Conservation (phyloP, 2,113 vertebrate genomes). For the Sphaerodactylus townsendi region DNA sequence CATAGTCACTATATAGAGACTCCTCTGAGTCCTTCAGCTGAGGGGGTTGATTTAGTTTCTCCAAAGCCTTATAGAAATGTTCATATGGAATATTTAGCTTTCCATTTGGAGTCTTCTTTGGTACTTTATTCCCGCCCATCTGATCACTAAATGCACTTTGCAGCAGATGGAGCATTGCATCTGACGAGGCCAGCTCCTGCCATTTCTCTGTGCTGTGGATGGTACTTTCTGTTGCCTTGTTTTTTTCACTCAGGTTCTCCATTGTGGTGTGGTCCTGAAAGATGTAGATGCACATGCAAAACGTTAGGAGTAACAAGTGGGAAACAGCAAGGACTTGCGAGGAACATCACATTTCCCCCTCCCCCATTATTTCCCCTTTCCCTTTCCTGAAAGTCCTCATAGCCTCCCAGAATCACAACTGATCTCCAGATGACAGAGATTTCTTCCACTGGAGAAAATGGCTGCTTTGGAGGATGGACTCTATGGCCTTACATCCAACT, state of each 20-base stretch:
- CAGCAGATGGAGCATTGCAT: conserved; percentile 85
- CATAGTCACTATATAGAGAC: conserved; percentile 88
- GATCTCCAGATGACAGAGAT: too few species aligned
- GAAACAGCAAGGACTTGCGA: too few species aligned
- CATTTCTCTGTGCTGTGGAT: conserved; percentile 26
- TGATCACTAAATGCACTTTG: conserved; percentile 88
- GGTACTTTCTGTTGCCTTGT: conserved; percentile 35
- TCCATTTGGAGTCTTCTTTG: conserved; percentile 63
- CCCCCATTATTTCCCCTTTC: too few species aligned
- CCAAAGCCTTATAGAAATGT: conserved; percentile 86
- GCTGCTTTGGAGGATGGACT: too few species aligned
- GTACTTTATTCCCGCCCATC: conserved; percentile 60
- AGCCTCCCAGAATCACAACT: too few species aligned
- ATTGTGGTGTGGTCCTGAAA: conserved; percentile 78
- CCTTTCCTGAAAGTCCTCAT: too few species aligned
- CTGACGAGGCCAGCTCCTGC: conserved; percentile 60
- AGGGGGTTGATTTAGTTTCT: conserved; percentile 84
- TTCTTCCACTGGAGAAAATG: too few species aligned
- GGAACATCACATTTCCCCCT: too few species aligned
- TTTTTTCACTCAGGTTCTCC: conserved; percentile 54
- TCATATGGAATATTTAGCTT: conserved; percentile 78
- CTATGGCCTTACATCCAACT: too few species aligned
- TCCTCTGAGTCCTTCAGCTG: conserved; percentile 76
- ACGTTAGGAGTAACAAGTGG: neutral
- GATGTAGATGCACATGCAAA: conserved; percentile 43